These are phyloP conservation scores for Platypus cylindrus DNA, from an alignment of 2,888 invertebrate genomes.

Conservation along the genomic window DNA sequence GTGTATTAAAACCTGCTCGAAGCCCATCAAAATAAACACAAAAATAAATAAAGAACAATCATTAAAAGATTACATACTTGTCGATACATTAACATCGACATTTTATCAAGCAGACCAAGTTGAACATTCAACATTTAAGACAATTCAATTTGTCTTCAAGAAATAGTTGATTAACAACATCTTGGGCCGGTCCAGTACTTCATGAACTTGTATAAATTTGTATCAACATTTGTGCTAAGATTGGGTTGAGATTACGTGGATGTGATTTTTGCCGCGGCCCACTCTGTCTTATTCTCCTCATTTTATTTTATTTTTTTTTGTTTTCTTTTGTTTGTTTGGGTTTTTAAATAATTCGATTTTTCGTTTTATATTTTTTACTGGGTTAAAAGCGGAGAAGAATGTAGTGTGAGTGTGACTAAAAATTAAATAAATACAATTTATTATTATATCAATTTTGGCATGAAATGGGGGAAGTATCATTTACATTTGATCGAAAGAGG, in stretches of 20 bases:
- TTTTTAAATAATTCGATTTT: no score
- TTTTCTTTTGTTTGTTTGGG: not conserved
- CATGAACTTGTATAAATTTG: slow-evolving; percentile 37
- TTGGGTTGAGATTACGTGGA: slow-evolving; percentile 36
- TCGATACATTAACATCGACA: slow-evolving; percentile 36
- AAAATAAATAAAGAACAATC: slow-evolving; percentile 35
- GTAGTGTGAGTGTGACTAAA: no score
- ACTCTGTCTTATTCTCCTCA: no score
- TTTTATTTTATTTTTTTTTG: no score
- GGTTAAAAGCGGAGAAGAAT: no score
- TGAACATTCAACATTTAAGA: slow-evolving; percentile 2
- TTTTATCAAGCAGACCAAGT: slow-evolving; percentile 27
- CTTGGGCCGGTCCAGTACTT: slow-evolving; percentile 32
- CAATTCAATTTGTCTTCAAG: slow-evolving; percentile 1
- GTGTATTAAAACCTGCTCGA: slow-evolving; percentile 28
- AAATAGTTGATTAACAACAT: slow-evolving; percentile 22
- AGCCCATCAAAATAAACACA: slow-evolving; percentile 20
- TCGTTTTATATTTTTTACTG: no score
- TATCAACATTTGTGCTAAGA: slow-evolving; percentile 35
- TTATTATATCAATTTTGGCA: no score
- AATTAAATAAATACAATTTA: no score
- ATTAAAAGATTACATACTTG: slow-evolving; percentile 38
- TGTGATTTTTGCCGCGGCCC: slow-evolving; percentile 35
- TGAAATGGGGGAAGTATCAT: no score
- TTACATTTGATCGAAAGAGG: no score